These are phyloP conservation scores for Aphaenogaster ashmeadi DNA, from an alignment of 1,140 invertebrate genomes.

Conservation along the genomic window DNA sequence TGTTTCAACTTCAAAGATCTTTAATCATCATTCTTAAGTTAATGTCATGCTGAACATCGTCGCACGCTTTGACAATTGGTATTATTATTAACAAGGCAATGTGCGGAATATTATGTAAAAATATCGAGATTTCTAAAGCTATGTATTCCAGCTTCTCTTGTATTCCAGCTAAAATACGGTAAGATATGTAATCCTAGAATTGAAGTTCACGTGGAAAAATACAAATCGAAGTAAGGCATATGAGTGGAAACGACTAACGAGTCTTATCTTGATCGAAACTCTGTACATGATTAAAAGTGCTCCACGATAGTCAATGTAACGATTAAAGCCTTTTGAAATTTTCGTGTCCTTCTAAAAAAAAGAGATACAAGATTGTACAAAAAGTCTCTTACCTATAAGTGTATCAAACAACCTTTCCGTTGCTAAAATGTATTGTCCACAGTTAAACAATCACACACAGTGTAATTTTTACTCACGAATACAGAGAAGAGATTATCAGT, in stretches of 20 bases:
- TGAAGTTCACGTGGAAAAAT: slow-evolving; percentile 40
- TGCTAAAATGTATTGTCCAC: slow-evolving; percentile 23
- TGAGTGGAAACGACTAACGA: slow-evolving; percentile 11
- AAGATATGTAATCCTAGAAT: slow-evolving; percentile 1
- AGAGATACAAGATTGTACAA: slow-evolving; percentile 26
- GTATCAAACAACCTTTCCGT: slow-evolving; percentile 31
- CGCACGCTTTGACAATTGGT: not conserved
- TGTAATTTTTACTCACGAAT: slow-evolving; percentile 41
- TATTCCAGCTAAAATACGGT: not conserved
- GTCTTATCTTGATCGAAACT: slow-evolving; percentile 23
- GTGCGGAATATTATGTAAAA: slow-evolving; percentile 30
- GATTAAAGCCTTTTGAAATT: slow-evolving; percentile 1
- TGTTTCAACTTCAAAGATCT: not conserved
- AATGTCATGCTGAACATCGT: not conserved
- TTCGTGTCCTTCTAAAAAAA: slow-evolving; percentile 8
- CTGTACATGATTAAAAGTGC: slow-evolving; percentile 25
- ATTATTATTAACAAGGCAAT: slow-evolving; percentile 32
- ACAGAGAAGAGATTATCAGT: slow-evolving; percentile 6
- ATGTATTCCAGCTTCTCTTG: slow-evolving; percentile 1
- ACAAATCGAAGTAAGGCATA: slow-evolving; percentile 41
- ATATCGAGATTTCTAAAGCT: slow-evolving; percentile 29
- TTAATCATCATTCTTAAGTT: slow-evolving; percentile 2
- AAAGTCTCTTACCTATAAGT: slow-evolving; percentile 24
- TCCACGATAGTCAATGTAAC: not conserved
- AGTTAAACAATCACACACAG: slow-evolving; percentile 40